phyloP scores from a whole-genome alignment of 2,797 vertebrate species.

The Acanthurus tractus region DNA sequence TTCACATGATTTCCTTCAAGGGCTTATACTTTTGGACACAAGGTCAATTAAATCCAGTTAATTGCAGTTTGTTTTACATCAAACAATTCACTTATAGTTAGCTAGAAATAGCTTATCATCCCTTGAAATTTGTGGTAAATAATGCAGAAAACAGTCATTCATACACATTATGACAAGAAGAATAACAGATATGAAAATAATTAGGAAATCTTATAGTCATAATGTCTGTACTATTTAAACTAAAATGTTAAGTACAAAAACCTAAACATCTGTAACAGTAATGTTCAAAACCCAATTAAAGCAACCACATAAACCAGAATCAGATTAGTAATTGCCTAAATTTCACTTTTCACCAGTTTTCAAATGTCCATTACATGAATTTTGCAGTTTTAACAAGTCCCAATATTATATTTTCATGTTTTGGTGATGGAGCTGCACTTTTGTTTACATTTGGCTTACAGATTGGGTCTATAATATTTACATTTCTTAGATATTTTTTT shows the following conservation, averaged over 20 bases:
- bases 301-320: neutral
- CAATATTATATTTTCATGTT: neutral
- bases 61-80: neutral
- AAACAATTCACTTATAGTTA: neutral
- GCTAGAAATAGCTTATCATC: neutral
- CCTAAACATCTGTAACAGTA: neutral
- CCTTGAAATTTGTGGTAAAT: neutral
- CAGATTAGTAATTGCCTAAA: too few relatives aligned
- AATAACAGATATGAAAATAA: neutral
- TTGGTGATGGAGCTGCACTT: neutral
- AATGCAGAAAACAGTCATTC: neutral
- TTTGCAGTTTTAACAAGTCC: neutral
- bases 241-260: conserved; percentile 5
- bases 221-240: neutral
- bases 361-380: too few relatives aligned
- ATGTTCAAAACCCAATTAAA: neutral
- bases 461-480: neutral
- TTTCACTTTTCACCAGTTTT: too few relatives aligned
- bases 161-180: neutral
- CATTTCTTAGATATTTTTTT: neutral
- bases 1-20: conserved; percentile 2
- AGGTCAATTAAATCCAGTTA: neutral
- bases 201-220: too few relatives aligned
- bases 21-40: neutral
- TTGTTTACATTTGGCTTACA: neutral